Evolutionary conservation across 2,888 invertebrate species (phyloP), one percentile per base, ranked within the genome.

Genomic region (Taenaris catops): DNA sequence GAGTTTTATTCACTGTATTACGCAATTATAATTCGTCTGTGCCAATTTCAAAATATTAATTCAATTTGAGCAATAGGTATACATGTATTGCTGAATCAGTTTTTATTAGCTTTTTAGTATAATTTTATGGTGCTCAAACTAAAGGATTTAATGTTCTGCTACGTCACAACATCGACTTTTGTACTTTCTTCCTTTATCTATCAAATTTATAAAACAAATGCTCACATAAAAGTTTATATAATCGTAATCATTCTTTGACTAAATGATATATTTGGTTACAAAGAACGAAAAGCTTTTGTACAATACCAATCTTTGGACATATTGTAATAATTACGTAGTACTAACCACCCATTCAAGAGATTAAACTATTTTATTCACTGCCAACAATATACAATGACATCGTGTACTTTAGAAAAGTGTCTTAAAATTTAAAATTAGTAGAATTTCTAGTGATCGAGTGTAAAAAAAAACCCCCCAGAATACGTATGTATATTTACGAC

Each of bases 11-110:
- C 14, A 14, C 14, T 17, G 5, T 21, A 17, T 23, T 14, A 6
- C 14, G 7, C 4, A 14, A 17, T 31, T 16, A 10, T 12, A 8
- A 16, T 37, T 44, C 31, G 31, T 39, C 34, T 43, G 42, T 41
- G 34, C 38, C 40, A 43, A 40, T 43, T 28, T 44, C 18, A 34
- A 25, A 29, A 27, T 37, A 34, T 34, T 26, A 27, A 19, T 32
- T 39, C 10, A 25, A 23, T 8, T 19, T 14, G 12, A 7, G 5
- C 10, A 1, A 10, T 18, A 8, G 5, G 2, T 33, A 11, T 8
- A 7, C 2, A n/a, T 20, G n/a, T n/a, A n/a, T n/a, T n/a, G n/a
- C n/a, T n/a, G n/a, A n/a, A n/a, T n/a, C n/a, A n/a, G n/a, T n/a
- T n/a, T n/a, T n/a, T n/a, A n/a, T n/a, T n/a, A n/a, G n/a, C n/a